Evolutionary conservation across 2,888 invertebrate species (phyloP), one percentile per base, ranked within the genome.

Genomic region (Trichopria drosophilae): DNA sequence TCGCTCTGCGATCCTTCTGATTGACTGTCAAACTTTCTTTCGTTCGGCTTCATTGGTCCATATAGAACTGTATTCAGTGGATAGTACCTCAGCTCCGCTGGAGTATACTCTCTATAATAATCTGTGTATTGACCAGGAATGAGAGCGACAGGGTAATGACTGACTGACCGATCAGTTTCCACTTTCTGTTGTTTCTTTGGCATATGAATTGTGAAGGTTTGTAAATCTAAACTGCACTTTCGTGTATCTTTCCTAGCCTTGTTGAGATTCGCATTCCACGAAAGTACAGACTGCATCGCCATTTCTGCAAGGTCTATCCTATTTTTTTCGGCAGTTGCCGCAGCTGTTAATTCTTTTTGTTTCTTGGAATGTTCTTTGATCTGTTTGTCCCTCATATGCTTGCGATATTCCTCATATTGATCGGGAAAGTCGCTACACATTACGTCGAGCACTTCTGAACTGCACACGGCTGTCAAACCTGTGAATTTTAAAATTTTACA

Each of bases 61-160:
- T 86, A 87, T 48, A 93, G 70, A 54, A 90, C 89, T 6, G 97
- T 95, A 75, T 93, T 95, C 40, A 99, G 73, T 1, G 99, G 99
- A 78, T 95, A 86, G 6, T 24, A 52, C 51, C 64, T 55, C 49
- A 98, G 79, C 76, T 97, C 93, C 10, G 87, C 83, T 5, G 92
- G 80, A 2, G 89, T 85, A 73, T 92, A 96, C 50, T 75, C 65
- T 67, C 63, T 71, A 77, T 88, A 96, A 71, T 84, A 83, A 75
- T 95, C 92, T 62, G 90, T 89, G 78, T 86, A 98, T 79, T 99
- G 99, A n/a, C 97, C 97, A 26, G 96, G 94, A 64, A 99, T 86
- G 57, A 99, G 79, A 34, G 97, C 87, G 54, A 96, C 86, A 15
- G 98, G 98, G 81, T 96, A 99, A 75, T 83, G 75, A 31, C 84